Percentiles rank a stretch among this genome's conserved stretches.
These are phyloP conservation scores for Ochropleura leucogaster DNA, from an alignment of 2,888 invertebrate genomes.

Conservation along the genomic window DNA sequence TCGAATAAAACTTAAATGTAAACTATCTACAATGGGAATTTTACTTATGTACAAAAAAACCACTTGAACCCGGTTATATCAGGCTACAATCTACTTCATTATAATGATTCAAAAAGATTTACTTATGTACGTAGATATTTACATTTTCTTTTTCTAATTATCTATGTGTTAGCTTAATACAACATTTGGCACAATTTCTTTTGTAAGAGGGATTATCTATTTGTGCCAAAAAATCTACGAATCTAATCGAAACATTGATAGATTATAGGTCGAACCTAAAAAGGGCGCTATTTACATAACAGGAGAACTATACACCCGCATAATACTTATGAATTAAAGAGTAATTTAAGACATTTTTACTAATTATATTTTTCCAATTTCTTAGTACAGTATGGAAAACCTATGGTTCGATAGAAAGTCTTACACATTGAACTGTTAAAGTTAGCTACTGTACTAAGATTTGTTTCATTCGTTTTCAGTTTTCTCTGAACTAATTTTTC, in stretches of 20 bases:
- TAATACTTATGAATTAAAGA: slow-evolving; percentile 59
- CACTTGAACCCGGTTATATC: slow-evolving; percentile 43
- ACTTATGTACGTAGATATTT: slow-evolving; percentile 70
- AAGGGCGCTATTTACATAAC: slow-evolving; percentile 64
- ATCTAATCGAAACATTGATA: slow-evolving; percentile 62
- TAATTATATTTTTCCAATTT: slow-evolving; percentile 40
- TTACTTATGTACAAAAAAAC: slow-evolving; percentile 77
- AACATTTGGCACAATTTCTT: slow-evolving; percentile 76
- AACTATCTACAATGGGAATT: slow-evolving; percentile 82
- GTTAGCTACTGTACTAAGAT: slow-evolving; percentile 41
- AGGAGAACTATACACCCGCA: slow-evolving; percentile 66
- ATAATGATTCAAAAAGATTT: slow-evolving; percentile 65
- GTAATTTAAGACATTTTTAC: slow-evolving; percentile 46
- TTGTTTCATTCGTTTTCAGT: slow-evolving; percentile 11
- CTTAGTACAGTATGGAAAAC: slow-evolving; percentile 32
- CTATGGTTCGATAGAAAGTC: slow-evolving; percentile 23
- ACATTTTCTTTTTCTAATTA: slow-evolving; percentile 79
- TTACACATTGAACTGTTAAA: slow-evolving; percentile 12
- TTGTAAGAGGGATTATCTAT: slow-evolving; percentile 60
- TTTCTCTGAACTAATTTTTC: slow-evolving; percentile 30
- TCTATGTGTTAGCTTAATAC: slow-evolving; percentile 76
- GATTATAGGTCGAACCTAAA: slow-evolving; percentile 58
- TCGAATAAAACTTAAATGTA: slow-evolving; percentile 55
- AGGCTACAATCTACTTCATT: slow-evolving; percentile 37
- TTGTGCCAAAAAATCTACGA: slow-evolving; percentile 69